Evolutionary conservation across 2,888 invertebrate species (phyloP), one percentile per base, ranked within the genome.

Genomic region (Drosophila helvetica): DNA sequence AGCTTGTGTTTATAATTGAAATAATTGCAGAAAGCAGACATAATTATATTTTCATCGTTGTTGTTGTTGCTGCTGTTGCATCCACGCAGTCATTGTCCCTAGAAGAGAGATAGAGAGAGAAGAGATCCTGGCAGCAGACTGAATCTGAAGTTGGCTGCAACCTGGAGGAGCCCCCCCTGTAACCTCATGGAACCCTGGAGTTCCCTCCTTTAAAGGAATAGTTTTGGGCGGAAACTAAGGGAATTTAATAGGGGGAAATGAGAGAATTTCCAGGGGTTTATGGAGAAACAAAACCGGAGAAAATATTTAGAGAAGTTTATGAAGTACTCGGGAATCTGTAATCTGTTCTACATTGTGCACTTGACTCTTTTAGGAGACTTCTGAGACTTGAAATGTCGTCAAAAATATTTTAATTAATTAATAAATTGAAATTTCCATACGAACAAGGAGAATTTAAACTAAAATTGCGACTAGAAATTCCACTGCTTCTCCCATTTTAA

Each of bases 1-100:
- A 85, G 85, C 85, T 84, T 84, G 83, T 82, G 75, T 74, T 81
- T 81, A 77, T 85, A 84, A 85, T 82, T 85, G 82, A 85, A 84
- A 84, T 84, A 78, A 84, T 84, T 85, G 83, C 82, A 68, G 60
- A 78, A 80, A 77, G 80, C 77, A 79, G 78, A 79, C 83, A 81
- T 84, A 79, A 81, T 83, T 84, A 83, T 81, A 77, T 81, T 80
- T 65, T 79, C 71, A 69, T 75, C 72, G 55, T 48, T 53, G 53
- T 51, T 55, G 50, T 43, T 62, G 22, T 50, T 71, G 62, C 10
- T 30, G 30, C 3, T 30, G 27, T 25, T 12, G 17, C 25, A 27
- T 64, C 51, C 38, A 38, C 38, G 18, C 43, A 60, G 42, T 57
- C 42, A 38, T 51, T 45, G 45, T 47, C 42, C 43, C 38, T 27